A percentile compares a stretch with the other conserved stretches of the same genome.
phyloP scores from a whole-genome alignment of 2,888 invertebrate species.

The Cloeon dipterum region DNA sequence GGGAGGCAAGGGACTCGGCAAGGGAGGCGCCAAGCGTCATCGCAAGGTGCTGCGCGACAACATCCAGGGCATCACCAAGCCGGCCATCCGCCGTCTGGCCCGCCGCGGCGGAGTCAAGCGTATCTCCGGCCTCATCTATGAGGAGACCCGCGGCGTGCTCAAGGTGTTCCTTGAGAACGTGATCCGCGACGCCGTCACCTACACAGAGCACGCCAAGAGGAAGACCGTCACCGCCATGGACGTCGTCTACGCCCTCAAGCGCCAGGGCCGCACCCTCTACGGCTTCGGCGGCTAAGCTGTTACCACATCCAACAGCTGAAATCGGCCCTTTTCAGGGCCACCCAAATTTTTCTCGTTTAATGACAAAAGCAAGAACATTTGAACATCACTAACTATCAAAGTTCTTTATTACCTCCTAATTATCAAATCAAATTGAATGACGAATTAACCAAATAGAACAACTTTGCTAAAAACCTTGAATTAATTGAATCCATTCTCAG shows the following conservation, averaged over 20 bases:
- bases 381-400: too few relatives aligned
- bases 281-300: slow-evolving; percentile 65
- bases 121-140: slow-evolving; percentile 55
- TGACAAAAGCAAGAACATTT: too few relatives aligned
- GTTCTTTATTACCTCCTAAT: too few relatives aligned
- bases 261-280: slow-evolving; percentile 60
- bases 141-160: slow-evolving; percentile 53
- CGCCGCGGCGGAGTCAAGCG: slow-evolving; percentile 29
- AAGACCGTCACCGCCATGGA: slow-evolving; percentile 80
- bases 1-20: slow-evolving; percentile 55
- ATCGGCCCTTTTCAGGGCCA: too few relatives aligned
- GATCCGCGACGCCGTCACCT: slow-evolving; percentile 64
- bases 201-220: slow-evolving; percentile 68
- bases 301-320: too few relatives aligned
- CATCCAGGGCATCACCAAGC: slow-evolving; percentile 59
- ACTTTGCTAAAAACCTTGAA: too few relatives aligned
- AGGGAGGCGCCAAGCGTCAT: slow-evolving; percentile 64
- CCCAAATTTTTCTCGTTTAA: too few relatives aligned
- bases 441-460: too few relatives aligned
- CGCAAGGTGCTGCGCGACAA: slow-evolving; percentile 58
- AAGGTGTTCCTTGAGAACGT: slow-evolving; percentile 67
- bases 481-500: too few relatives aligned
- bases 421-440: too few relatives aligned
- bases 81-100: slow-evolving; percentile 52
- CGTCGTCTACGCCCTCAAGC: slow-evolving; percentile 60